Percentiles rank a stretch among this genome's conserved stretches.
Conservation (phyloP, 53 echinoderm and acorn worm genomes). For the Crossaster papposus region DNA sequence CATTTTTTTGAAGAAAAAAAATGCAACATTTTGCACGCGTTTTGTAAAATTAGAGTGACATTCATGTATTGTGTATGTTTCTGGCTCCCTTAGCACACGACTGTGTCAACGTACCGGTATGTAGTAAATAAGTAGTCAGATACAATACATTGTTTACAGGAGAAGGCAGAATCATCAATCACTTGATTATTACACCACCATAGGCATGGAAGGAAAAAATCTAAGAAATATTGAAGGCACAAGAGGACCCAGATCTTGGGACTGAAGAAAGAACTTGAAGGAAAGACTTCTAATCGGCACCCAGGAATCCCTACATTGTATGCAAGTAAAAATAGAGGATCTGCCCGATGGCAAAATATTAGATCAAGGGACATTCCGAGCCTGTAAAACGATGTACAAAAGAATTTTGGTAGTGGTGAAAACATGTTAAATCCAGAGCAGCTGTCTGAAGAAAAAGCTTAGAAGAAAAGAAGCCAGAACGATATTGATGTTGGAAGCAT, state of each 20-base stretch:
- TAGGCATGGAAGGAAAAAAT: neutral
- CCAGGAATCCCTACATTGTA: neutral
- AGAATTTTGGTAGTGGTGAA: slow-evolving; percentile 15
- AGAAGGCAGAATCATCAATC: no score
- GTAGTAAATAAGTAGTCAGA: no score
- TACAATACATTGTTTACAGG: no score
- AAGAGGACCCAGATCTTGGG: neutral
- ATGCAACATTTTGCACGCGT: no score
- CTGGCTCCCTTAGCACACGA: no score
- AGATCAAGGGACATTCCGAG: slow-evolving; percentile 1
- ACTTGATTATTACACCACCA: no score
- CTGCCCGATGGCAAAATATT: neutral
- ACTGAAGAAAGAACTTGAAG: neutral
- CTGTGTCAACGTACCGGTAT: no score
- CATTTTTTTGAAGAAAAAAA: no score
- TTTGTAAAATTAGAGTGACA: no score
- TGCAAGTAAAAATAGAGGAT: neutral
- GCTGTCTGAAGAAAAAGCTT: neutral
- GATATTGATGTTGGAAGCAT: slow-evolving; percentile 1
- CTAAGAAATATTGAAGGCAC: neutral
- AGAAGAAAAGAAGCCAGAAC: neutral
- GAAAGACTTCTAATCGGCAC: neutral
- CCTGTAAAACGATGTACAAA: neutral
- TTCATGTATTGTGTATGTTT: no score
- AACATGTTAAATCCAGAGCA: slow-evolving; percentile 12